phyloP scores from a whole-genome alignment of 2,888 invertebrate species.

The Pharmacophagus antenor region DNA sequence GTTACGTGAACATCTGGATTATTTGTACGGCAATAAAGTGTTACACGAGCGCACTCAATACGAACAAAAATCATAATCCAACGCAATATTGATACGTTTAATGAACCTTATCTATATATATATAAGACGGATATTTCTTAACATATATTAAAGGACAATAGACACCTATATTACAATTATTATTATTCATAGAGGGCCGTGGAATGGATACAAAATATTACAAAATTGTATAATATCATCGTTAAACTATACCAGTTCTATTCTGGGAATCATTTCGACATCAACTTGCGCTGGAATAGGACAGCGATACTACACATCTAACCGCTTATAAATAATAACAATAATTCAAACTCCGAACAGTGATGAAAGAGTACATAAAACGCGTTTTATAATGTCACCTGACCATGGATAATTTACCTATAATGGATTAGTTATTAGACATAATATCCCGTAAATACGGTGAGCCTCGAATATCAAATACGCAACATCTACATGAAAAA shows the following conservation, averaged over 20 bases:
- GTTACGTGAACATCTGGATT: too few species aligned
- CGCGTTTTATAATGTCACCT: conserved; percentile 8
- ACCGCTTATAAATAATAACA: conserved; percentile 54
- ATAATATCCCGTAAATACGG: conserved; percentile 33
- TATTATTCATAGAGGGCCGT: conserved; percentile 58
- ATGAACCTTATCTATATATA: conserved; percentile 63
- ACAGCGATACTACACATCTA: conserved; percentile 45
- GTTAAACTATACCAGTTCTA: conserved; percentile 41
- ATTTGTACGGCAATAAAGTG: conserved; percentile 23
- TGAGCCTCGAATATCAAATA: conserved; percentile 55
- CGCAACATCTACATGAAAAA: conserved; percentile 58
- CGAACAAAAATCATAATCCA: conserved; percentile 38
- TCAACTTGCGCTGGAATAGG: conserved; percentile 30
- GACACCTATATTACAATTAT: conserved; percentile 71
- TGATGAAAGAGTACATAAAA: conserved; percentile 40
- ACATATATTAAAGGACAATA: conserved; percentile 66
- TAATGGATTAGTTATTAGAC: neutral
- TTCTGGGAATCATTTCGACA: conserved; percentile 28
- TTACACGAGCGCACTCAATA: conserved; percentile 26
- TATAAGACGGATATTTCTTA: conserved; percentile 75
- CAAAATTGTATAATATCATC: conserved; percentile 56
- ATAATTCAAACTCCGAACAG: conserved; percentile 58
- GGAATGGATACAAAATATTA: conserved; percentile 79
- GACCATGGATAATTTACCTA: conserved; percentile 10
- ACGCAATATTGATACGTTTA: conserved; percentile 38